Evolutionary conservation across 2,113 vertebrate genomes (phyloP).

Genomic region (Pachycephala philippinensis): DNA sequence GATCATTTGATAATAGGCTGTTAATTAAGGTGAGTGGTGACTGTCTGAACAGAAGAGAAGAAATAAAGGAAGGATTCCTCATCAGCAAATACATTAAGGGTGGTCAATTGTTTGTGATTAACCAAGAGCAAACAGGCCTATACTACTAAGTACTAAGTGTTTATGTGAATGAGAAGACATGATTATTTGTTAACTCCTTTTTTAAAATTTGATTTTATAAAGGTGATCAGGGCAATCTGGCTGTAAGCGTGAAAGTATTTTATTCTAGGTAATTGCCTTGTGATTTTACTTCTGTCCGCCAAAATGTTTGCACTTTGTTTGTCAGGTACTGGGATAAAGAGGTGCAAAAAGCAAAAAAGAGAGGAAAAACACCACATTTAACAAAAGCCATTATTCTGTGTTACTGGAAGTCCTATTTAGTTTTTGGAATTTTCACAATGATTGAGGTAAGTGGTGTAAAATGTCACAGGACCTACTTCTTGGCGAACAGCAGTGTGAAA

Average conservation of each 20-base stretch:
- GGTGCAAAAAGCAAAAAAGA: slow-evolving; percentile 78
- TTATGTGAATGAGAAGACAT: background rate
- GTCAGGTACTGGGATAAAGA: slow-evolving; percentile 87
- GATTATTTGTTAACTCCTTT: background rate
- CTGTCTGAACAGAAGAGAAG: background rate
- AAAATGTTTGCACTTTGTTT: background rate
- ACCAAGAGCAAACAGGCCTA: background rate
- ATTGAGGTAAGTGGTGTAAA: slow-evolving; percentile 79
- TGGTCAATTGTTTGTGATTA: background rate
- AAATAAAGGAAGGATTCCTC: background rate
- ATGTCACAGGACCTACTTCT: background rate
- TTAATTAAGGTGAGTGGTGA: background rate
- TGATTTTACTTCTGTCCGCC: background rate
- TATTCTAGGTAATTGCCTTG: background rate
- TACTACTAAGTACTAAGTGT: background rate
- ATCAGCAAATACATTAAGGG: background rate
- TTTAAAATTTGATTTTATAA: background rate
- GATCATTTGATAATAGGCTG: background rate
- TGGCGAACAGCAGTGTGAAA: background rate
- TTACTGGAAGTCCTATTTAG: slow-evolving; percentile 86
- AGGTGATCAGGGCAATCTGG: background rate
- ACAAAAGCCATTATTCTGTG: slow-evolving; percentile 83
- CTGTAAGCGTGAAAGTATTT: background rate
- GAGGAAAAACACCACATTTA: slow-evolving; percentile 78
- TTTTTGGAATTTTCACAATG: slow-evolving; percentile 87